A percentile compares a stretch with the other conserved stretches of the same genome.
These are phyloP conservation scores for Capreolus pygargus DNA, from an alignment of 2,113 vertebrate species.

Conservation along the genomic window DNA sequence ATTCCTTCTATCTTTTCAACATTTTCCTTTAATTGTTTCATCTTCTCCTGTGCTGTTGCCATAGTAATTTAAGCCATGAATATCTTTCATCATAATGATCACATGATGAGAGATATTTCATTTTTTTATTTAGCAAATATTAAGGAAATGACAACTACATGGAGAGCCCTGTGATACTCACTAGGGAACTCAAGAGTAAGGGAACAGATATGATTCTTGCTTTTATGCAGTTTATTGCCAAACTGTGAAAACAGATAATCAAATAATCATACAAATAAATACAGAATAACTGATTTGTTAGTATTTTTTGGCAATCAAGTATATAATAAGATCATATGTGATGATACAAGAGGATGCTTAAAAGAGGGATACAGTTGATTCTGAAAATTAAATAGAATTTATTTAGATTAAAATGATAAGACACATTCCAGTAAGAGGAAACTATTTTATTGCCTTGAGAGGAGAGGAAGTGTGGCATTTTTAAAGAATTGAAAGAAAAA, in stretches of 20 bases:
- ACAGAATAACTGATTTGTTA: not conserved
- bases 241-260: not conserved
- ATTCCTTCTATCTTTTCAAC: not conserved
- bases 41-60: not conserved
- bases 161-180: not conserved
- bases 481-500: not conserved
- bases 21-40: not conserved
- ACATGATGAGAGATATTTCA: too few species aligned
- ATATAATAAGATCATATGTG: accelerated
- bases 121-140: not conserved
- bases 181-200: not conserved
- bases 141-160: not conserved
- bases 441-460: not conserved
- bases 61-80: not conserved
- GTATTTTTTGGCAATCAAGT: not conserved
- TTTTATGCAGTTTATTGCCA: not conserved
- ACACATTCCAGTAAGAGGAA: accelerated
- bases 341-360: not conserved
- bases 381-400: not conserved
- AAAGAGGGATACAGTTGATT: not conserved
- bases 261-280: not conserved
- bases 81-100: not conserved
- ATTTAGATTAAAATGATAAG: not conserved
- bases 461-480: not conserved
- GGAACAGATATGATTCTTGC: not conserved